Conservation (phyloP, 2,113 vertebrate genomes). For the Percina caprodes region DNA sequence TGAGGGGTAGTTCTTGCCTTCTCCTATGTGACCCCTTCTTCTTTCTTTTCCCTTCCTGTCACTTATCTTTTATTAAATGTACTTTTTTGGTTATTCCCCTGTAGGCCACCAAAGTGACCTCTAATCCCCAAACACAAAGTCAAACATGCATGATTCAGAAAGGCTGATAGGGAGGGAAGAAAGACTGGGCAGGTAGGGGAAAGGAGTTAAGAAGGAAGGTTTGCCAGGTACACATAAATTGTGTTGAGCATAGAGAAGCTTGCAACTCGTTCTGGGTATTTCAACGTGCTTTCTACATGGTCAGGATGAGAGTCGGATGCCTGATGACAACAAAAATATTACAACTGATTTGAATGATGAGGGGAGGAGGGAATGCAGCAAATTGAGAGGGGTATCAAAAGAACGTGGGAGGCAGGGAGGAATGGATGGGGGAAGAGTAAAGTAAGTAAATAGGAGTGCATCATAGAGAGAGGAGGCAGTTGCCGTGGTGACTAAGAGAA, state of each 20-base stretch:
- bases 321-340: not conserved
- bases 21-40: not conserved
- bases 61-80: slow-evolving; percentile 3
- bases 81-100: not conserved
- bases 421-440: slow-evolving; percentile 50
- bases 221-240: slow-evolving; percentile 11
- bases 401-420: slow-evolving; percentile 52
- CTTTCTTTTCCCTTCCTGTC: not conserved
- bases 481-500: slow-evolving; percentile 76
- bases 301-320: not conserved
- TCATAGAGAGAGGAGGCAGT: slow-evolving; percentile 68
- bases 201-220: not conserved
- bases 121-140: slow-evolving; percentile 33
- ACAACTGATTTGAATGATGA: slow-evolving; percentile 15
- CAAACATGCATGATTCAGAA: slow-evolving; percentile 4
- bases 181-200: not conserved
- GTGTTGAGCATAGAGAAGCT: not conserved
- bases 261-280: not conserved
- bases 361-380: slow-evolving; percentile 28
- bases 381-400: slow-evolving; percentile 31
- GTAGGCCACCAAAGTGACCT: slow-evolving; percentile 20
- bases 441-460: slow-evolving; percentile 66
- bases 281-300: not conserved
- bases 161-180: not conserved
- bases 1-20: not conserved